Percentiles rank a stretch among this genome's conserved stretches.
Conservation (phyloP, 2,113 vertebrate genomes). For the Calidris pugnax region DNA sequence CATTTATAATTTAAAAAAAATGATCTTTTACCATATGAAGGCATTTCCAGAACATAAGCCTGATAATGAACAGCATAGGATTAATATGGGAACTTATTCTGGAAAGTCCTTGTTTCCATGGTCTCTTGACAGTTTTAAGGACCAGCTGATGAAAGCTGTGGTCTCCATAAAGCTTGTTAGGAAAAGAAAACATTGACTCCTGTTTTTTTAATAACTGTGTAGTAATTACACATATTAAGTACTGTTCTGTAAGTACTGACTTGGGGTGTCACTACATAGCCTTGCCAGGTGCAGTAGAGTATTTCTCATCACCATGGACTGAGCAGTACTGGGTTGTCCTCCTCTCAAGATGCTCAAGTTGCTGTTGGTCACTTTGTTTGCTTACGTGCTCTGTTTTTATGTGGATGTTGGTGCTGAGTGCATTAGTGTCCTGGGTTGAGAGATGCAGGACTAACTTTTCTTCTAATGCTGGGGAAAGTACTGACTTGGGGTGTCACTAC, state of each 20-base stretch:
- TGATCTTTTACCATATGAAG: not conserved
- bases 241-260: not conserved
- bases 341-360: not conserved
- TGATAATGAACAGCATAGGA: not conserved
- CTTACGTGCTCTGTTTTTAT: not conserved
- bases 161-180: not conserved
- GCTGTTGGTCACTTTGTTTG: not conserved
- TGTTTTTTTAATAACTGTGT: not conserved
- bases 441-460: too few species aligned
- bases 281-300: accelerated
- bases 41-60: not conserved
- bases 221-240: accelerated
- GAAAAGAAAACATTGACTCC: not conserved
- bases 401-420: not conserved
- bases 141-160: not conserved
- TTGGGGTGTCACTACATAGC: accelerated
- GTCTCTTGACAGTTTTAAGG: not conserved
- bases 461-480: too few species aligned
- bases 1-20: not conserved
- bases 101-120: not conserved
- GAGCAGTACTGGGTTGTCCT: not conserved
- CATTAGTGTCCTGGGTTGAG: not conserved
- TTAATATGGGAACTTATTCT: not conserved
- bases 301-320: not conserved
- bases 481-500: accelerated